Evolutionary conservation across 92 coral and sea anemone species (phyloP).

Genomic region (Palythoa heliodiscus): DNA sequence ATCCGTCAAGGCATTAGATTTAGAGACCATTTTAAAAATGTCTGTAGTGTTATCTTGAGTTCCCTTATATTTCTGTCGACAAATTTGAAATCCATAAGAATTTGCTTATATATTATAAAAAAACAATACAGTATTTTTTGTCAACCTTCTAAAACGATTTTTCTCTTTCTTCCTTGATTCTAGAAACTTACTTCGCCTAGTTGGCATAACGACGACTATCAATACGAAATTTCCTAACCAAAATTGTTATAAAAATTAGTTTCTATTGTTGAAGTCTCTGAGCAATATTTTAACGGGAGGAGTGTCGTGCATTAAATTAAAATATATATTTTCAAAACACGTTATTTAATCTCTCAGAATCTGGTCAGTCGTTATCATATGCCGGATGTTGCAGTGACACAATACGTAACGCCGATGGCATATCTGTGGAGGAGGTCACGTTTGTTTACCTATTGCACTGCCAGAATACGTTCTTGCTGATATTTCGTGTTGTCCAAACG

Average conservation of each 20-base stretch:
- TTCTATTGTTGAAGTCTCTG: neutral
- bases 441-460: neutral
- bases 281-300: neutral
- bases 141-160: too few relatives aligned
- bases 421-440: neutral
- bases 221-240: neutral
- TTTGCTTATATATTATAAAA: too few relatives aligned
- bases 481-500: neutral
- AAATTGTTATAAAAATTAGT: neutral
- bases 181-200: too few relatives aligned
- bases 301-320: neutral
- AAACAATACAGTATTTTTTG: too few relatives aligned
- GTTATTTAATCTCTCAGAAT: neutral
- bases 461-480: neutral
- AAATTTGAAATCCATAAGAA: too few relatives aligned
- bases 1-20: too few relatives aligned
- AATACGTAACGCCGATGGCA: neutral
- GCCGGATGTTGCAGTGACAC: neutral
- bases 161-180: too few relatives aligned
- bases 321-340: neutral
- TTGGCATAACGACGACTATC: neutral
- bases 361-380: neutral
- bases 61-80: too few relatives aligned
- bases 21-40: too few relatives aligned
- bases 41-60: too few relatives aligned